Percentiles rank a stretch among this genome's conserved stretches.
These are phyloP conservation scores for Trichopoda pennipes DNA, from an alignment of 2,888 invertebrate species.

Conservation along the genomic window DNA sequence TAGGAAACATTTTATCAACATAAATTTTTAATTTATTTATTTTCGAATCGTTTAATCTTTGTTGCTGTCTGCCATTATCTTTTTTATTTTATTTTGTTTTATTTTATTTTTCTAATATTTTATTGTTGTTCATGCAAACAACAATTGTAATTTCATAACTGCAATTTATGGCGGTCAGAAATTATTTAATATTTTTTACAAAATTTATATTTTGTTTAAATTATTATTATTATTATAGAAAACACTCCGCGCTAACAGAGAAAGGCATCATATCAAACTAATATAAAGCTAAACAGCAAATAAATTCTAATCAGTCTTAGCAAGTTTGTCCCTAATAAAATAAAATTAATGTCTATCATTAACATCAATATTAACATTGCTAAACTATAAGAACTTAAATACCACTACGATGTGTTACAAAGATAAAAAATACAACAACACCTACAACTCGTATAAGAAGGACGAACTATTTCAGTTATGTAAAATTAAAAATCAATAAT, in stretches of 20 bases:
- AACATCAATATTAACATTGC: no score
- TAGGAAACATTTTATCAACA: conserved; percentile 15
- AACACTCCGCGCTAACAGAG: not conserved
- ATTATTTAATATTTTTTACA: conserved; percentile 9
- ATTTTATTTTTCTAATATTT: not conserved
- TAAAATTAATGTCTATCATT: no score
- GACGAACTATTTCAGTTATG: no score
- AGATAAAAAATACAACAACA: no score
- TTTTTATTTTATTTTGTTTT: not conserved
- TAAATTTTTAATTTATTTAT: conserved; percentile 38
- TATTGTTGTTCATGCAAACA: not conserved
- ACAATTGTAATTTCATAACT: not conserved
- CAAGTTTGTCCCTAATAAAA: no score
- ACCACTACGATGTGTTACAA: no score
- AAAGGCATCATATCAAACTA: not conserved
- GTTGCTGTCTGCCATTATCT: not conserved
- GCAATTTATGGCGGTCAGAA: not conserved
- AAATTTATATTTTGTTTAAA: not conserved
- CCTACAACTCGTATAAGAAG: no score
- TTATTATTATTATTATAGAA: not conserved
- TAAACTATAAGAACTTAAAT: no score
- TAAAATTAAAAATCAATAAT: no score
- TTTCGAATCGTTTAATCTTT: conserved; percentile 23
- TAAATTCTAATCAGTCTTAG: no score
- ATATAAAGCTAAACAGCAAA: no score